A percentile compares a stretch with the other conserved stretches of the same genome.
Evolutionary conservation across 2,888 invertebrate genomes (phyloP).

Genomic region (Eurytoma adleriae): DNA sequence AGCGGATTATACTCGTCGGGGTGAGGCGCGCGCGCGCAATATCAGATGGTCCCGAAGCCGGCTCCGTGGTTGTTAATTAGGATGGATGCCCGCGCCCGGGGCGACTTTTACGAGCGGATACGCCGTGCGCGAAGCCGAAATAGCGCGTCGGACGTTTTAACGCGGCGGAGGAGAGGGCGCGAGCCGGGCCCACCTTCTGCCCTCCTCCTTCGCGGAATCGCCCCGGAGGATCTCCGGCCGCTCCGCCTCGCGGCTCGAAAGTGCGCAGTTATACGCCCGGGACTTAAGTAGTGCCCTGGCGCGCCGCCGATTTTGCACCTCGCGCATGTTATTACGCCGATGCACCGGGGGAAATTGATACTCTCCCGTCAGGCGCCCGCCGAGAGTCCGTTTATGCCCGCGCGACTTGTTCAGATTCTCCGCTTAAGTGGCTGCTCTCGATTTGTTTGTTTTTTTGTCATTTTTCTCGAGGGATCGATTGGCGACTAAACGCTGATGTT

Average conservation of each 20-base stretch:
- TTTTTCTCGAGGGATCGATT: too few relatives aligned
- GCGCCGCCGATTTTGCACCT: too few relatives aligned
- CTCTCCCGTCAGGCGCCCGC: neutral
- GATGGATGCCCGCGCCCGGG: conserved; percentile 75
- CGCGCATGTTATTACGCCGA: too few relatives aligned
- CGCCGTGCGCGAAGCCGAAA: conserved; percentile 69
- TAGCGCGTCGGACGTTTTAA: conserved; percentile 68
- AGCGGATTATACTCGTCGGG: conserved; percentile 71
- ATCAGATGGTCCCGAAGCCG: conserved; percentile 74
- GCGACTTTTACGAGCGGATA: conserved; percentile 75
- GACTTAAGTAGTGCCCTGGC: too few relatives aligned
- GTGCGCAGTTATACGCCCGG: conserved; percentile 33
- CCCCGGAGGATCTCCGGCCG: conserved; percentile 65
- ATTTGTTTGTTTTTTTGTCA: conserved; percentile 7
- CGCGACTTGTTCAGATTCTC: neutral
- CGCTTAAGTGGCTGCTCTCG: neutral
- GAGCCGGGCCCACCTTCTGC: conserved; percentile 34
- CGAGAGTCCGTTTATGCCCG: neutral
- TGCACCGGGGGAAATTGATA: neutral
- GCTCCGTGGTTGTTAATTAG: conserved; percentile 75
- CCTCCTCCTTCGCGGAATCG: conserved; percentile 68
- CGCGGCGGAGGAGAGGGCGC: conserved; percentile 50
- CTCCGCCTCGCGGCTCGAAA: conserved; percentile 55
- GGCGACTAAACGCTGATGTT: too few relatives aligned
- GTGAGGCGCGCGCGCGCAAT: conserved; percentile 59